A percentile compares a stretch with the other conserved stretches of the same genome.
Evolutionary conservation across 2,797 vertebrate genomes (phyloP).

Genomic region (Pristis pectinata): DNA sequence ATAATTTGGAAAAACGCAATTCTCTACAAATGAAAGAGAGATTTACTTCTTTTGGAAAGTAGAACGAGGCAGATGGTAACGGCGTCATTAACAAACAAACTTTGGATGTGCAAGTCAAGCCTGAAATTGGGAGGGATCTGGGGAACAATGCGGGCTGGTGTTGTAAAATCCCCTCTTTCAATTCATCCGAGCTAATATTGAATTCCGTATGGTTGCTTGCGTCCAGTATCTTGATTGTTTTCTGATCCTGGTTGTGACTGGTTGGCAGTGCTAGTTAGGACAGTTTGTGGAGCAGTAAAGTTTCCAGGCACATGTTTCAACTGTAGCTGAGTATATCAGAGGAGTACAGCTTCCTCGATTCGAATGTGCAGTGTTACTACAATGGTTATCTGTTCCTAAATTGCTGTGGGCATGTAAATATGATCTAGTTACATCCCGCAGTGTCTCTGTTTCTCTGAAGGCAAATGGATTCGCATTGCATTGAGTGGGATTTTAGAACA

Average conservation of each 20-base stretch:
- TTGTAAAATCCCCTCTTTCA: slow-evolving; percentile 56
- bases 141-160: slow-evolving; percentile 73
- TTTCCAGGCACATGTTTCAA: slow-evolving; percentile 18
- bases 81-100: slow-evolving; percentile 76
- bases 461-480: background rate
- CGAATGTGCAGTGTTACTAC: background rate
- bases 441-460: background rate
- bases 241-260: slow-evolving; percentile 38
- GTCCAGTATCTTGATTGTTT: slow-evolving; percentile 52
- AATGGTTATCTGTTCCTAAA: slow-evolving; percentile 6
- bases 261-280: background rate
- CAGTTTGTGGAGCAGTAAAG: background rate
- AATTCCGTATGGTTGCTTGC: slow-evolving; percentile 54
- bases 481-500: background rate
- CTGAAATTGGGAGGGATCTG: slow-evolving; percentile 69
- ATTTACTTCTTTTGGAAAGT: slow-evolving; percentile 71
- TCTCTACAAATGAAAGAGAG: slow-evolving; percentile 57
- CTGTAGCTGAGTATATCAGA: background rate
- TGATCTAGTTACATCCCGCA: background rate
- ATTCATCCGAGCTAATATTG: slow-evolving; percentile 54
- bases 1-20: slow-evolving; percentile 47
- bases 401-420: background rate
- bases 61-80: slow-evolving; percentile 73
- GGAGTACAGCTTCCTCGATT: background rate
- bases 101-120: slow-evolving; percentile 69